Percentiles rank a stretch among this genome's conserved stretches.
Conservation (phyloP, 2,888 invertebrate genomes). For the Spodoptera exigua region DNA sequence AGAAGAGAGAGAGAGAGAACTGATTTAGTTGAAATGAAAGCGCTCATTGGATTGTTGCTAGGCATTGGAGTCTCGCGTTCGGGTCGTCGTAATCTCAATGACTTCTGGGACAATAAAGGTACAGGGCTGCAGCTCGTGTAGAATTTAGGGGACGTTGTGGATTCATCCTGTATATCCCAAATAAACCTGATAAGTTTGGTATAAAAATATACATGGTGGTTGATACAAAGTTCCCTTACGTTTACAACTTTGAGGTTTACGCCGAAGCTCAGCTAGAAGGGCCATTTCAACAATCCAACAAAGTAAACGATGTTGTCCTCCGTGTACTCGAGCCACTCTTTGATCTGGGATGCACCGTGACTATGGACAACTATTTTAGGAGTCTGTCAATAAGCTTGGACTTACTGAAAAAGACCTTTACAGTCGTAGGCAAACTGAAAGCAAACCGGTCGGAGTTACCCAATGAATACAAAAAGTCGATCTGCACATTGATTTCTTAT, state of each 20-base stretch:
- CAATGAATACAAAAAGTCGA: no score
- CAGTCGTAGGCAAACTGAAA: constrained; percentile 16
- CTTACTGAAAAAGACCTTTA: constrained; percentile 12
- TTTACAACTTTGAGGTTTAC: constrained; percentile 5
- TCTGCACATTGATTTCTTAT: constrained; percentile 15
- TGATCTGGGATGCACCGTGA: constrained; percentile 1
- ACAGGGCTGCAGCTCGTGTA: no score
- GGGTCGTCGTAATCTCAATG: no score
- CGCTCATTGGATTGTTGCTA: no score
- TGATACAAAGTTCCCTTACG: constrained; percentile 3
- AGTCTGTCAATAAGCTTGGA: constrained; percentile 9
- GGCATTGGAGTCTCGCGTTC: no score
- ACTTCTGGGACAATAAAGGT: no score
- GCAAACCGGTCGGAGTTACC: no score
- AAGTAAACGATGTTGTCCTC: constrained; percentile 15
- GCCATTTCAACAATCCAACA: constrained; percentile 14
- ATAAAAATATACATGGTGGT: constrained; percentile 16
- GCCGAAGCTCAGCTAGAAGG: constrained; percentile 3
- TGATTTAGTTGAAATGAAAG: no score
- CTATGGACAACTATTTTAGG: constrained; percentile 23
- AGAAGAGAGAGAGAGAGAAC: no score
- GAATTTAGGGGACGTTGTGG: constrained; percentile 24
- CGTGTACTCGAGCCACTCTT: constrained; percentile 1
- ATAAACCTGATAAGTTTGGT: constrained; percentile 29
- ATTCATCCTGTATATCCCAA: constrained; percentile 25